A percentile compares a stretch with the other conserved stretches of the same genome.
Evolutionary conservation across 2,113 vertebrate genomes (phyloP).

Genomic region (Corythornis madagascariensis): DNA sequence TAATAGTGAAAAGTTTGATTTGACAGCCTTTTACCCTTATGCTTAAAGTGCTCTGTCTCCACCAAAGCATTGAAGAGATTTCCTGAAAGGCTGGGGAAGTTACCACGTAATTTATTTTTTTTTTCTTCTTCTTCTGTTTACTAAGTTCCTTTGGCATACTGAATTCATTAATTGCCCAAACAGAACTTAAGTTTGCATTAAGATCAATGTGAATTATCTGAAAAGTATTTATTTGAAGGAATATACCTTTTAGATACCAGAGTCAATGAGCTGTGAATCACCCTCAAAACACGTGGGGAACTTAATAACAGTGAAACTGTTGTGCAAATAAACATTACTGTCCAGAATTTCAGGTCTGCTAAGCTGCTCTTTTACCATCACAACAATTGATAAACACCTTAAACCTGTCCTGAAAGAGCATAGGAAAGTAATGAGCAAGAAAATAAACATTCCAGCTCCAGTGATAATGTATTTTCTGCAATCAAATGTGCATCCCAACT

Average conservation of each 20-base stretch:
- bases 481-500: background rate
- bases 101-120: background rate
- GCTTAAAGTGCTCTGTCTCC: background rate
- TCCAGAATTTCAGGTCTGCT: constrained; percentile 4
- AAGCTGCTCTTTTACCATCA: background rate
- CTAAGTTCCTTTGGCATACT: background rate
- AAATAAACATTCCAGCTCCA: background rate
- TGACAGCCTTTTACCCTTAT: background rate
- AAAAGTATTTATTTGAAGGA: background rate
- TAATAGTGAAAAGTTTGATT: background rate
- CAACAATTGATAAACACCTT: background rate
- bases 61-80: background rate
- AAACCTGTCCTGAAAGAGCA: background rate
- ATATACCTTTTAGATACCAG: background rate
- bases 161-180: background rate
- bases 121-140: background rate
- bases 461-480: background rate
- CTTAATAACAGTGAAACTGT: background rate
- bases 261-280: background rate
- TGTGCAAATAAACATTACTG: background rate
- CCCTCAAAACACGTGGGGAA: background rate
- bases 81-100: background rate
- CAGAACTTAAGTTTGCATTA: background rate
- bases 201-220: background rate
- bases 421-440: background rate